Base-by-base conservation (phyloP, 2,888 invertebrate genomes). In the Andrena minutula region DNA sequence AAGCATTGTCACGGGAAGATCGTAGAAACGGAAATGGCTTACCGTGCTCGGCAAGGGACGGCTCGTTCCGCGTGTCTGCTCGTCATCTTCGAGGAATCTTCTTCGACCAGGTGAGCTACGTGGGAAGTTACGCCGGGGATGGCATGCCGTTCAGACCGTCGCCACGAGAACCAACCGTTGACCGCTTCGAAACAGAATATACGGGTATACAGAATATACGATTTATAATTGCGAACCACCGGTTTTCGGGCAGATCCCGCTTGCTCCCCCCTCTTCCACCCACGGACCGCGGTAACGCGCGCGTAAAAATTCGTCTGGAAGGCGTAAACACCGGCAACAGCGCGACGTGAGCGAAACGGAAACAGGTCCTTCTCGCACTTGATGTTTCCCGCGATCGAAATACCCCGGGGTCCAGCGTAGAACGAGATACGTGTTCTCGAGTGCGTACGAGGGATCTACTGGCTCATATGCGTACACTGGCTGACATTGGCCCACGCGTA, bases 81-180 rank as follows among this genome's bases (percentile, higher is more conserved):
- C 79, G 79, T 84, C 88, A 86, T 88, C 74, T 84, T 82, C 71
- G 66, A 80, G 64, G 83, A 84, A 74, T 82, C 79, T 74, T 82
- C 79, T 74, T 32, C 63, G 23, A 58, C 49, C 72, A 32, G 76
- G 75, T 72, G 75, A 71, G 51, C 72, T 69, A 61, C 72, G 75
- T 82, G 80, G 70, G 75, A 82, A 85, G 26, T 80, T 70, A 88
- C 49, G 68, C 78, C 63, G 20, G n/a, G 68, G 70, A 74, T 56
- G 63, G 79, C 87, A 87, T 84, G 60, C 68, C 85, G 77, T 28
- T 76, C 10, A 1, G 51, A 65, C 47, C 63, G 47, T 66, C 58
- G 63, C 60, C 79, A 66, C 77, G 76, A 69, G 23, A 68, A 68
- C 49, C 56, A 56, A 30, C 35, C 60, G 56, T 56, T 63, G 66